Evolutionary conservation across 2,888 invertebrate species (phyloP), one percentile per base, ranked within the genome.

Genomic region (Amblyjoppa fuscipennis): DNA sequence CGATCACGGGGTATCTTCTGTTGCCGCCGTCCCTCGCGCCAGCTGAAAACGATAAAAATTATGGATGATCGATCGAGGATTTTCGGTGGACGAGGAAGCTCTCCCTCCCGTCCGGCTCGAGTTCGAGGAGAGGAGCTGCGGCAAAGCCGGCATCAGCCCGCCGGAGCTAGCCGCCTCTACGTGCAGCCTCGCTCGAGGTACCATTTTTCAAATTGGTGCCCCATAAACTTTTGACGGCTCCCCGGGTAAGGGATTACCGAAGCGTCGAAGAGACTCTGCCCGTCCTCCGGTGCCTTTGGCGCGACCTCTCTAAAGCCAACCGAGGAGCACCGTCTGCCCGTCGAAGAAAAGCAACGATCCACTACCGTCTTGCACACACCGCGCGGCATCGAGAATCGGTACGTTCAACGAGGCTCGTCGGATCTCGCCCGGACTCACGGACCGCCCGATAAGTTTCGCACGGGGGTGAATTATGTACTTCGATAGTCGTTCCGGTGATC

Each of bases 1-100:
- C 98, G 94, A 99, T 96, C 81, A 99, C 99, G 28, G 99, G 98
- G 94, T 97, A 97, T 92, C 96, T 96, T 88, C 95, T 94, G 85
- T 95, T 94, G 66, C 93, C 94, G 84, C 92, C 90, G 89, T 95
- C 88, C 71, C 88, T 87, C 56, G 87, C 81, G 11, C 88, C 88
- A 31, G 88, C 88, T 88, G 84, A 84, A 87, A 87, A 81, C 77
- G 79, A 87, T 87, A 87, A 91, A 92, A 91, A 91, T 91, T 89
- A 91, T 87, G 87, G 74, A 87, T 92, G 90, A 92, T 91, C 88
- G 91, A 92, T 91, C 89, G 90, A 74, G 69, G 11, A 45, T 45
- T 11, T 77, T 61, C 3, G 38, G 11, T 7, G 11, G 64, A 85
- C 64, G 49, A n/a, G 41, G 53, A 5, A 66, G 3, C 45, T 45